Evolutionary conservation across 1,140 invertebrate species (phyloP), one percentile per base, ranked within the genome.

Genomic region (Aradophagus sp.): DNA sequence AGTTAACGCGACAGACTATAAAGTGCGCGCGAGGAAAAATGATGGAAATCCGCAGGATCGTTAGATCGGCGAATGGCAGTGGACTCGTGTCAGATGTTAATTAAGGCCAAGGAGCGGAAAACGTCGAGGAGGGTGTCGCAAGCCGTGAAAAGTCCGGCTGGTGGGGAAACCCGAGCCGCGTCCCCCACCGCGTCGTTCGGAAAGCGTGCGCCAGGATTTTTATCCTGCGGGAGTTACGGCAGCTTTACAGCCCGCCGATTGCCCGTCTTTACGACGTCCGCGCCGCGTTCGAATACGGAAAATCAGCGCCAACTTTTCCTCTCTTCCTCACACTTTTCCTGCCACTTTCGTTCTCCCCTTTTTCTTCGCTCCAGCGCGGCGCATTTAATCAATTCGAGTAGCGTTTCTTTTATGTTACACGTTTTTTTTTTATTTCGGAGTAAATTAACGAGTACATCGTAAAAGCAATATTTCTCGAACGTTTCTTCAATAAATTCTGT

Each of bases 91-190:
- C 78, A 82, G 81, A 83, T 80, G 81, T 80, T 83, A 83, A 83
- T 83, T 83, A 83, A 83, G 81, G 80, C 80, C 81, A 83, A 83
- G 81, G 80, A 82, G 71, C 74, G 77, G 78, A 83, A 82, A 83
- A 83, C 76, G 75, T 55, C 63, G 63, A 32, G 42, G 48, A 78
- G 78, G 80, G 78, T 83, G 78, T 82, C 71, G 79, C 72, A 82
- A 81, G 78, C 72, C 71, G 50, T 75, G 77, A 80, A 81, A 77
- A 74, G 73, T 62, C 29, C 48, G 58, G 55, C 39, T 15, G 42
- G 50, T 55, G 56, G 58, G 50, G 66, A 14, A 15, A 16, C 39
- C n/a, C 45, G 29, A 63, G 47, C 36, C 58, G 23, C 42, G 19
- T 27, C 39, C 47, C 58, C 65, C 68, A 19, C 50, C 42, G 20